These are phyloP conservation scores for Cygnus buccinator DNA, from an alignment of 2,113 vertebrate species.

Conservation along the genomic window DNA sequence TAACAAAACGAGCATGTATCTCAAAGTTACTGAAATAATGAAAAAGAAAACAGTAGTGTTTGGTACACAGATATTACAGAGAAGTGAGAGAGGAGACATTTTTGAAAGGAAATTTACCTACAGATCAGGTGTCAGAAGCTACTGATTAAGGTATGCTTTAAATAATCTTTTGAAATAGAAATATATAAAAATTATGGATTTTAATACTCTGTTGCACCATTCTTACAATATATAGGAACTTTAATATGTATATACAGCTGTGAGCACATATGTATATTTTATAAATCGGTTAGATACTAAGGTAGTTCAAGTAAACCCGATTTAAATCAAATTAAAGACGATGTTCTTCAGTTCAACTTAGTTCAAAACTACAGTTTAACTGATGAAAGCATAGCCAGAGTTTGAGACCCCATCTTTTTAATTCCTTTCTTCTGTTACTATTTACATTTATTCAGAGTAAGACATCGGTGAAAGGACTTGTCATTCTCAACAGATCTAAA, in stretches of 20 bases:
- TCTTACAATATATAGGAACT: neutral
- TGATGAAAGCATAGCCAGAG: neutral
- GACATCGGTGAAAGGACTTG: neutral
- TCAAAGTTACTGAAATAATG: neutral
- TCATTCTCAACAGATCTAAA: neutral
- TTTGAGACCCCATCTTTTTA: neutral
- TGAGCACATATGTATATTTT: neutral
- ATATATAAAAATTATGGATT: neutral
- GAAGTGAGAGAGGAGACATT: neutral
- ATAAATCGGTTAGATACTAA: neutral
- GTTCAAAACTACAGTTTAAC: neutral
- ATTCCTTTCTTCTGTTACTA: neutral
- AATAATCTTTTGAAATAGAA: neutral
- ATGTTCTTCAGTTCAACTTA: neutral
- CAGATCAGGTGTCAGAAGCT: neutral
- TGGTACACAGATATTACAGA: neutral
- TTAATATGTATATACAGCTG: neutral
- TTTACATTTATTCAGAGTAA: neutral
- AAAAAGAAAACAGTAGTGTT: neutral
- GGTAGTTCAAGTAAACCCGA: neutral
- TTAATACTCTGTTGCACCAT: neutral
- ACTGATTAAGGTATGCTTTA: neutral
- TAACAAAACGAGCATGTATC: neutral
- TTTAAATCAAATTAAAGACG: neutral
- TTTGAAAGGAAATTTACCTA: neutral